phyloP scores from a whole-genome alignment of 2,888 invertebrate species.

The Lasioglossum malachurum region DNA sequence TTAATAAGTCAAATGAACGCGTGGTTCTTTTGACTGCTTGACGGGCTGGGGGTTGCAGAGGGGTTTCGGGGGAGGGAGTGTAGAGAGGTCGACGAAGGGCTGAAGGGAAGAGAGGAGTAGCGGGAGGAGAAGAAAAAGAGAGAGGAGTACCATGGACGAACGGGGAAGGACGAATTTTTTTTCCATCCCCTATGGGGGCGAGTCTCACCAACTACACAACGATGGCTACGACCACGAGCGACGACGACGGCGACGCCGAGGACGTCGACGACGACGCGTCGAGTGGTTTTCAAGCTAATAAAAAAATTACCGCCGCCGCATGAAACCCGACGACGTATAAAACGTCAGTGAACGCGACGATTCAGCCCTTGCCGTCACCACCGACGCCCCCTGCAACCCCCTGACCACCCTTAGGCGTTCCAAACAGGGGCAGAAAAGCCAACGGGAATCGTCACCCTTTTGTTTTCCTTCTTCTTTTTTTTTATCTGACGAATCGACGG shows the following conservation, averaged over 20 bases:
- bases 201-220: slow-evolving; percentile 63
- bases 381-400: slow-evolving; percentile 15
- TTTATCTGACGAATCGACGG: slow-evolving; percentile 18
- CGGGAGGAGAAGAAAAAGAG: slow-evolving; percentile 11
- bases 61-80: slow-evolving; percentile 11
- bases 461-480: slow-evolving; percentile 45
- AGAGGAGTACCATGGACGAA: slow-evolving; percentile 24
- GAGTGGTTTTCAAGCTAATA: slow-evolving; percentile 83
- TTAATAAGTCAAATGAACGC: slow-evolving; percentile 77
- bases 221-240: slow-evolving; percentile 57
- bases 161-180: slow-evolving; percentile 60
- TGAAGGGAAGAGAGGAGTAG: slow-evolving; percentile 12
- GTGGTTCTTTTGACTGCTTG: slow-evolving; percentile 71
- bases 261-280: slow-evolving; percentile 76
- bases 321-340: slow-evolving; percentile 78
- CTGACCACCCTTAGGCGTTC: slow-evolving; percentile 8
- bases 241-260: slow-evolving; percentile 67
- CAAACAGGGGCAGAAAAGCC: slow-evolving; percentile 58
- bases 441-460: slow-evolving; percentile 69
- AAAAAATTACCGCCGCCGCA: slow-evolving; percentile 81
- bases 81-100: slow-evolving; percentile 43
- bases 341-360: slow-evolving; percentile 73
- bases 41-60: slow-evolving; percentile 20
- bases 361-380: slow-evolving; percentile 60
- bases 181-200: slow-evolving; percentile 46